phyloP scores from a whole-genome alignment of 2,113 vertebrate genomes.

The Alces alces region DNA sequence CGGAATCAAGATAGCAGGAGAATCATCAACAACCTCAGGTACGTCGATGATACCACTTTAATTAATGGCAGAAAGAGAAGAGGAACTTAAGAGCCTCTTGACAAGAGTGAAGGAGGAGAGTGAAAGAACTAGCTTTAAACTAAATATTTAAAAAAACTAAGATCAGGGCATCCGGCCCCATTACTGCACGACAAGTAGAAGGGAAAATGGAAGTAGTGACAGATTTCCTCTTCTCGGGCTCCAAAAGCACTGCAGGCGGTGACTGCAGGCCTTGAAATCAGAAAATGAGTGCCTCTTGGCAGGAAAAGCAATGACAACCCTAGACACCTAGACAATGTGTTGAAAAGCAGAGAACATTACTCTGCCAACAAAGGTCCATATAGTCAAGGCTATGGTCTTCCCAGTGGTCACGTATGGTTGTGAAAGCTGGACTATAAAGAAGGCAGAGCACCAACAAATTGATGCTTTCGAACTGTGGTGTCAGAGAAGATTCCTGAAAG shows the following conservation, averaged over 20 bases:
- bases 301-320: not conserved
- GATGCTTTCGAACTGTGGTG: not conserved
- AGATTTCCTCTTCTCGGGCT: not conserved
- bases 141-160: not conserved
- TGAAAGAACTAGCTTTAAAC: not conserved
- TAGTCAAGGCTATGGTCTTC: not conserved
- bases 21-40: not conserved
- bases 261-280: not conserved
- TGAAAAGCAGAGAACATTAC: not conserved
- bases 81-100: not conserved
- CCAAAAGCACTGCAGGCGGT: not conserved
- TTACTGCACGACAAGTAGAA: not conserved
- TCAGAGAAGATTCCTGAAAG: not conserved
- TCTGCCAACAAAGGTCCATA: not conserved
- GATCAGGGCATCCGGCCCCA: not conserved
- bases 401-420: not conserved
- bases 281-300: not conserved
- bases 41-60: not conserved
- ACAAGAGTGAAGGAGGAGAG: not conserved
- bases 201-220: not conserved
- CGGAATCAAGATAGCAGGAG: not conserved
- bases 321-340: not conserved
- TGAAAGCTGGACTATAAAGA: not conserved
- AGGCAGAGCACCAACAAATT: not conserved
- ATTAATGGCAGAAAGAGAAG: not conserved